Percentiles rank a stretch among this genome's conserved stretches.
These are phyloP conservation scores for Aphaenogaster ashmeadi DNA, from an alignment of 1,140 invertebrate genomes.

Conservation along the genomic window DNA sequence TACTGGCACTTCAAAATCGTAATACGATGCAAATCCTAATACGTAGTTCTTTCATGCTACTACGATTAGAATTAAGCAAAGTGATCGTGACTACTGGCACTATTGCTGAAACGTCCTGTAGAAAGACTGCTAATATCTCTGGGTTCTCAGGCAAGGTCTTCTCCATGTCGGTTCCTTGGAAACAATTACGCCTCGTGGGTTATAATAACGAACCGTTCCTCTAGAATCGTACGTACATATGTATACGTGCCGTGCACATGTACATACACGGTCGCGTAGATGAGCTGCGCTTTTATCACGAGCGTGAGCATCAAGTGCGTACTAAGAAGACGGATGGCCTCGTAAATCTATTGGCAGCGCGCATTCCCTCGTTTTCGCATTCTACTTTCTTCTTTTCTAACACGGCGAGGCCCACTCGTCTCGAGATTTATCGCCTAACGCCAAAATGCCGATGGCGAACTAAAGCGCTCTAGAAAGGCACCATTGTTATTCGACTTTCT, in stretches of 20 bases:
- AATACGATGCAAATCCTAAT: constrained; percentile 14
- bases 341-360: constrained; percentile 81
- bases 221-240: constrained; percentile 71
- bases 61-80: constrained; percentile 63
- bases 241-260: constrained; percentile 32
- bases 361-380: constrained; percentile 72
- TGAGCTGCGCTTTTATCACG: constrained; percentile 62
- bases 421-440: constrained; percentile 71
- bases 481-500: constrained; percentile 19
- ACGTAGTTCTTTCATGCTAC: constrained; percentile 33
- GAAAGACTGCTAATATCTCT: constrained; percentile 75
- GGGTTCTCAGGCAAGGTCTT: constrained; percentile 83
- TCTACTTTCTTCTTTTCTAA: constrained; percentile 59
- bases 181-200: constrained; percentile 83
- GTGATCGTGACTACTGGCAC: constrained; percentile 77
- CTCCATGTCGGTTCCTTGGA: constrained; percentile 82
- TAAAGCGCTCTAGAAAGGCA: background rate
- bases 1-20: background rate
- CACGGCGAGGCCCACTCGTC: constrained; percentile 31
- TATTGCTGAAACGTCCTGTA: constrained; percentile 79
- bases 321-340: constrained; percentile 80
- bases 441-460: constrained; percentile 56
- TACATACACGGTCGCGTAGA: constrained; percentile 27
- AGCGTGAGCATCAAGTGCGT: constrained; percentile 63
- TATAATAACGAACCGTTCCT: constrained; percentile 83